Evolutionary conservation across 2,888 invertebrate species (phyloP).

Genomic region (Omphaloscelis lunosa): DNA sequence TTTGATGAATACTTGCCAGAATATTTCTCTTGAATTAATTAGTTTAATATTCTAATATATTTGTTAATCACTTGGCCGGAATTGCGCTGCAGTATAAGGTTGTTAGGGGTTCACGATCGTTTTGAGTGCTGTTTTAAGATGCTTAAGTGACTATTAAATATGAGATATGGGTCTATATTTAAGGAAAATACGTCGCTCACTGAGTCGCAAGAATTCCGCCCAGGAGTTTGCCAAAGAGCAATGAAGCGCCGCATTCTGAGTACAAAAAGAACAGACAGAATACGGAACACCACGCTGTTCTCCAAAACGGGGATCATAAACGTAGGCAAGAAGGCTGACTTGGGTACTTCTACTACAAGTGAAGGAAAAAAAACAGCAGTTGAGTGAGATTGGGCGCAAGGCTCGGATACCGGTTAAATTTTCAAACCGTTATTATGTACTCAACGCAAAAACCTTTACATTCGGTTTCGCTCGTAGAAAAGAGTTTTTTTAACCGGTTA

Average conservation of each 20-base stretch:
- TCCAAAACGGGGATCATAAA: not conserved
- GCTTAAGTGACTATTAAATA: not conserved
- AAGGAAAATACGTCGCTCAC: not conserved
- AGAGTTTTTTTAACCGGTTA: too few relatives aligned
- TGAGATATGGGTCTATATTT: not conserved
- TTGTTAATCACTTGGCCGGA: slow-evolving; percentile 33
- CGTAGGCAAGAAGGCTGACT: not conserved
- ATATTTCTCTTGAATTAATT: slow-evolving; percentile 24
- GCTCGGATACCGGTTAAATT: too few relatives aligned
- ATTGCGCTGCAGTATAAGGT: slow-evolving; percentile 11
- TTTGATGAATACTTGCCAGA: slow-evolving; percentile 53
- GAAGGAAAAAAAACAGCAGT: not conserved
- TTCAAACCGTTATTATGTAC: too few relatives aligned
- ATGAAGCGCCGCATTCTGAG: too few relatives aligned
- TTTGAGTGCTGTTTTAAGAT: slow-evolving; percentile 23
- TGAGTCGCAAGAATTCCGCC: not conserved
- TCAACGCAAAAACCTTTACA: too few relatives aligned
- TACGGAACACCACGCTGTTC: not conserved
- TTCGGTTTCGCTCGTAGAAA: too few relatives aligned
- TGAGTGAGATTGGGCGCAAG: not conserved
- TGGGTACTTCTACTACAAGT: not conserved
- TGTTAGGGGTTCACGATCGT: slow-evolving; percentile 4
- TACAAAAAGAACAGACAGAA: not conserved
- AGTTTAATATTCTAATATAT: slow-evolving; percentile 43
- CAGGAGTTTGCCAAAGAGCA: not conserved